Evolutionary conservation across 2,888 invertebrate species (phyloP).

Genomic region (Eurytoma californica): DNA sequence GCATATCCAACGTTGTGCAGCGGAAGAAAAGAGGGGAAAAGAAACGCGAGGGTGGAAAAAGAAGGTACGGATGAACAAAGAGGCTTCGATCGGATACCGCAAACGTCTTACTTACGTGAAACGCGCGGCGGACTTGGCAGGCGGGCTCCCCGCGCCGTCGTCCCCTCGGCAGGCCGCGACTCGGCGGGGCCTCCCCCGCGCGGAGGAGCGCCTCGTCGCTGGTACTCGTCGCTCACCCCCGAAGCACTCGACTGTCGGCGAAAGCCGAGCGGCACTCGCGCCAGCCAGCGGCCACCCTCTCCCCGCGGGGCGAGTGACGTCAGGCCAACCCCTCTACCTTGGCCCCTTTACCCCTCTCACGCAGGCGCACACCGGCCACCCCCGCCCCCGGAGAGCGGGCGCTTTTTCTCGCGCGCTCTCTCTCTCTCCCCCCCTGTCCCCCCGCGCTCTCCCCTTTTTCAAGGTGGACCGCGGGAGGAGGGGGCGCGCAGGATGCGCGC

Average conservation of each 20-base stretch:
- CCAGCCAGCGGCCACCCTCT: constrained; percentile 1
- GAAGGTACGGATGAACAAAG: too few relatives aligned
- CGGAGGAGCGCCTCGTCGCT: not conserved
- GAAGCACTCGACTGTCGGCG: constrained; percentile 40
- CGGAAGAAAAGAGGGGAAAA: too few relatives aligned
- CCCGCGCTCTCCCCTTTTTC: too few relatives aligned
- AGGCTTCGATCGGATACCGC: too few relatives aligned
- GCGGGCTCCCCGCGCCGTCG: constrained; percentile 1
- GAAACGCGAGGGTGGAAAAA: too few relatives aligned
- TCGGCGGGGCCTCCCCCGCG: not conserved
- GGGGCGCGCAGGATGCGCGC: not conserved
- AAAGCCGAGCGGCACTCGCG: constrained; percentile 17
- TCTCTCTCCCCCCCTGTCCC: not conserved
- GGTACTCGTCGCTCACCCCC: constrained; percentile 24
- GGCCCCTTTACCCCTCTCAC: constrained; percentile 22
- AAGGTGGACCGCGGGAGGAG: too few relatives aligned
- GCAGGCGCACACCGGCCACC: constrained; percentile 11
- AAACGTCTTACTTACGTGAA: too few relatives aligned
- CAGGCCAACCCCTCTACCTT: constrained; percentile 51
- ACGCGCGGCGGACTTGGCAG: too few relatives aligned
- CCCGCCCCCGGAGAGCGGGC: too few relatives aligned
- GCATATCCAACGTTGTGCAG: too few relatives aligned
- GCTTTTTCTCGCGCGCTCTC: constrained; percentile 14
- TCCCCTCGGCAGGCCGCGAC: not conserved
- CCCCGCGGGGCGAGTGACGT: constrained; percentile 44